phyloP scores from a whole-genome alignment of 2,797 vertebrate species.

The Hemitrygon akajei region DNA sequence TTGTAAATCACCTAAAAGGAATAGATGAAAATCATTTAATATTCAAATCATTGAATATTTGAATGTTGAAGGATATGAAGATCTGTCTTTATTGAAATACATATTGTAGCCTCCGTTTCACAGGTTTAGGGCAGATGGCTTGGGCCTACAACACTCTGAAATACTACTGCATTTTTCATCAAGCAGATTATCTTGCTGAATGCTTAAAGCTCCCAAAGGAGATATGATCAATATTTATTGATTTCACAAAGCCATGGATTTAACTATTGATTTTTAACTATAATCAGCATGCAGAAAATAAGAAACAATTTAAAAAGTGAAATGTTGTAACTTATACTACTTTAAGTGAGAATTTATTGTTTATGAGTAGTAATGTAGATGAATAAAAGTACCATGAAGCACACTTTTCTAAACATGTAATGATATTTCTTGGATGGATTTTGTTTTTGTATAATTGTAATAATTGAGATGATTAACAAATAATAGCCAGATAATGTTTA shows the following conservation, averaged over 20 bases:
- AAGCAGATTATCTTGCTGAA: background rate
- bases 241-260: background rate
- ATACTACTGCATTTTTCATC: background rate
- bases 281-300: background rate
- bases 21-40: no score
- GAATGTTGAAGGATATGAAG: conserved; percentile 52
- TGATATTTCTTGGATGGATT: background rate
- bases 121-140: background rate
- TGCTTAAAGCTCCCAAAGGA: background rate
- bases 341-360: background rate
- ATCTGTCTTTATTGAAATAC: background rate
- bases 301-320: background rate
- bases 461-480: background rate
- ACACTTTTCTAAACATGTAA: background rate
- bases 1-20: no score
- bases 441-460: background rate
- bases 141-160: background rate
- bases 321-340: background rate
- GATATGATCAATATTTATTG: background rate
- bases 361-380: background rate
- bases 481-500: background rate
- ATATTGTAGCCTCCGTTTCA: background rate
- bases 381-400: background rate
- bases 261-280: background rate
- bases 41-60: conserved; percentile 45